Base-by-base conservation (phyloP, 2,888 invertebrate species). In the Tridacna gigas region DNA sequence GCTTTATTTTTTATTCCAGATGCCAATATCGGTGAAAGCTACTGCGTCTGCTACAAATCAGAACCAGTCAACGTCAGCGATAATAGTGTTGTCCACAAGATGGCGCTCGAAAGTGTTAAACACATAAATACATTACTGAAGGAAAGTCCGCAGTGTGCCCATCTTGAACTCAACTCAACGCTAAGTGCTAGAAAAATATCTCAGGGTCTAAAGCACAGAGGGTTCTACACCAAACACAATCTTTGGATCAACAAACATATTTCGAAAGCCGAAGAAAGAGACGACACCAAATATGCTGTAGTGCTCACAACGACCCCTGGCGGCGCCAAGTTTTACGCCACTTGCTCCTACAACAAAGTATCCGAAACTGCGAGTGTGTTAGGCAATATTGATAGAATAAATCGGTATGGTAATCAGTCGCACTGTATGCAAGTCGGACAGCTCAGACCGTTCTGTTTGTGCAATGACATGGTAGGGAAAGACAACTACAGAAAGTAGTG, bases 31-130 rank as follows among this genome's bases (percentile, higher is more conserved):
- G 98, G 98, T 93, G 97, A 98, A 0, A 98, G 99, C 94, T 99
- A 98, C 98, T 99, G 99, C 94, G 97, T 98, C 0, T 99, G 99
- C 93, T 95, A 98, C 3, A 96, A 96, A 25, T 98, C 98, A 98
- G 69, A 75, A 26, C 66, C 47, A 25, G 69, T 82, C 18, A 82
- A 82, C 51, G 48, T 71, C 7, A 82, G 78, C 3, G 51, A 82
- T 61, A 75, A 82, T 48, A n/a, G 56, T n/a, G 15, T 69, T 48
- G 61, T 74, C 26, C 61, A 82, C 26, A 37, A 79, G 25, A 74
- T 82, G 47, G 82, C 79, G 18, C 28, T 77, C 47, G 91, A 37
- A 90, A 94, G 69, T 89, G 94, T 56, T n/a, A 61, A 74, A 76
- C 73, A 82, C 20, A 84, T 63, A 48, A 91, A 83, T 7, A n/a